A percentile compares a stretch with the other conserved stretches of the same genome.
Conservation (phyloP, 2,888 invertebrate genomes). For the Galerucella nymphaeae region DNA sequence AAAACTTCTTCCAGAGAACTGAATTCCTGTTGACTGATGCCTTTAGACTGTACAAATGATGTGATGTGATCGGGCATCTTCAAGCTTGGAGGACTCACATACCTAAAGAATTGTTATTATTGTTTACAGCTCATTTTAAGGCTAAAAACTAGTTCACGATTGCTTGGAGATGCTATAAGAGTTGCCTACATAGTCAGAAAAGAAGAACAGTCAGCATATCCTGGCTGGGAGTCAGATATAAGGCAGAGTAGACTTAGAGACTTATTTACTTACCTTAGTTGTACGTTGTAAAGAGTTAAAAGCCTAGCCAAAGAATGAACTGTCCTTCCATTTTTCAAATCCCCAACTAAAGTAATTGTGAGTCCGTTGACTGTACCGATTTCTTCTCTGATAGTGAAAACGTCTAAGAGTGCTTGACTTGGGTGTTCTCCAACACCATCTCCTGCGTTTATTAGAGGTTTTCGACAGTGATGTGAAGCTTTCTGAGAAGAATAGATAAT, state of each 20-base stretch:
- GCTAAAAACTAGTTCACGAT: too few relatives aligned
- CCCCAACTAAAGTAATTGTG: slow-evolving; percentile 98
- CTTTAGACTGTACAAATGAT: slow-evolving; percentile 81
- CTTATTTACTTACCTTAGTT: slow-evolving; percentile 75
- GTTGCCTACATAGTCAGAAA: too few relatives aligned
- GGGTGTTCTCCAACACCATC: slow-evolving; percentile 98
- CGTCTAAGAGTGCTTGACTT: slow-evolving; percentile 95
- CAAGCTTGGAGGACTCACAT: slow-evolving; percentile 85
- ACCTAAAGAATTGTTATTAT: slow-evolving; percentile 25
- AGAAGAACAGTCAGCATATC: too few relatives aligned
- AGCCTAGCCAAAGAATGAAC: slow-evolving; percentile 97
- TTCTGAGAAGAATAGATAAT: slow-evolving; percentile 68
- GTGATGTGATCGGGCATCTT: slow-evolving; percentile 91
- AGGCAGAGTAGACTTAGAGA: too few relatives aligned
- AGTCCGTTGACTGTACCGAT: slow-evolving; percentile 98
- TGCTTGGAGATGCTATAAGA: too few relatives aligned
- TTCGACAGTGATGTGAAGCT: slow-evolving; percentile 84
- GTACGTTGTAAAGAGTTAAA: slow-evolving; percentile 93
- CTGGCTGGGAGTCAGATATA: too few relatives aligned
- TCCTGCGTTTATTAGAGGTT: slow-evolving; percentile 97
- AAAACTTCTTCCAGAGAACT: slow-evolving; percentile 86
- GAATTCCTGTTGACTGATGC: slow-evolving; percentile 80
- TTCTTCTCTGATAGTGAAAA: slow-evolving; percentile 98
- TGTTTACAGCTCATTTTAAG: too few relatives aligned
- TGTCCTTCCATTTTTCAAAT: slow-evolving; percentile 96